Percentiles rank a stretch among this genome's conserved stretches.
Conservation (phyloP, 2,113 vertebrate genomes). For the Myrmecobius fasciatus region DNA sequence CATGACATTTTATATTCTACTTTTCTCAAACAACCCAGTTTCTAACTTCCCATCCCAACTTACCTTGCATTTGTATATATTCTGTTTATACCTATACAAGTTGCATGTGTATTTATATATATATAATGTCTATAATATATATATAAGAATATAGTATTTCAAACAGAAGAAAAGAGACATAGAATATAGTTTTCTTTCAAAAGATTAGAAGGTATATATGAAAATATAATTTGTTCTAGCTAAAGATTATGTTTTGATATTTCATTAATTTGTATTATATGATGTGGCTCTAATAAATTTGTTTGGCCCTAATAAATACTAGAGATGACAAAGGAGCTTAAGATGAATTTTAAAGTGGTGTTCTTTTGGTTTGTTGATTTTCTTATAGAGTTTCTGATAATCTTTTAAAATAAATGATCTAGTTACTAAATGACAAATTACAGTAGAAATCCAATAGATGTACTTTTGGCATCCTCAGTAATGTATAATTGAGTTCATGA, state of each 20-base stretch:
- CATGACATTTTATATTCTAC: background rate
- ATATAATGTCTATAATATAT: background rate
- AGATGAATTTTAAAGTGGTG: constrained; percentile 49
- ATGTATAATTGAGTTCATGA: constrained; percentile 57
- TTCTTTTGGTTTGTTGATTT: constrained; percentile 52
- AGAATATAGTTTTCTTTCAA: background rate
- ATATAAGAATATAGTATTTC: background rate
- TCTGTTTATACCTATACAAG: background rate
- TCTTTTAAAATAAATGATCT: constrained; percentile 58
- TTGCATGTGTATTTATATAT: background rate
- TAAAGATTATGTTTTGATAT: background rate
- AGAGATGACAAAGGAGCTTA: constrained; percentile 44
- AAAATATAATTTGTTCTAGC: background rate
- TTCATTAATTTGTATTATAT: constrained; percentile 26
- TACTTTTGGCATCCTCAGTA: constrained; percentile 50
- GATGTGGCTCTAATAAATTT: background rate
- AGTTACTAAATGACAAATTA: constrained; percentile 43
- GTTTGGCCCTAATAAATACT: background rate
- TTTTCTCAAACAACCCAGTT: background rate
- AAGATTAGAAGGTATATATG: constrained; percentile 10
- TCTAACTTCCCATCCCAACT: background rate
- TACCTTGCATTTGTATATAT: background rate
- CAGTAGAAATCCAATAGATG: constrained; percentile 54
- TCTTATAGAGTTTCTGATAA: constrained; percentile 26
- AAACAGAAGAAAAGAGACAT: constrained; percentile 24